Conservation (phyloP, 2,888 invertebrate genomes). For the Deroplatys truncata region DNA sequence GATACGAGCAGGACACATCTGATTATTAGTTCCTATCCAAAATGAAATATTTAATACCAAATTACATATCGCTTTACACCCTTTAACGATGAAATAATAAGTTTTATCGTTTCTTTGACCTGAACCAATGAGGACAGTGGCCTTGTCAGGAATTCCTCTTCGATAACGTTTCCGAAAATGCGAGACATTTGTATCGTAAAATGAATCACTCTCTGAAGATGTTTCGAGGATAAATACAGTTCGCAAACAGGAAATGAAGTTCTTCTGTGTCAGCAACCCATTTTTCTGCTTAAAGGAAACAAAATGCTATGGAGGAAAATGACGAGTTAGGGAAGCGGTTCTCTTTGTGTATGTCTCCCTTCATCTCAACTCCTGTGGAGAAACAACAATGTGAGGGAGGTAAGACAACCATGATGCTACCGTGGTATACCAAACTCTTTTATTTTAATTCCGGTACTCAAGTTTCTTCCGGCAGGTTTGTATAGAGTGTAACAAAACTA, state of each 20-base stretch:
- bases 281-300: neutral
- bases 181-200: neutral
- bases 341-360: neutral
- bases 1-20: no score
- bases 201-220: neutral
- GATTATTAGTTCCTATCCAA: no score
- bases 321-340: neutral
- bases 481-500: no score
- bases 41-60: no score
- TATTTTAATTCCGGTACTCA: neutral
- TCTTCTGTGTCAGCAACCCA: neutral
- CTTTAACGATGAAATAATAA: no score
- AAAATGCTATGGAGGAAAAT: neutral
- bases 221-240: neutral
- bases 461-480: neutral
- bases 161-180: neutral
- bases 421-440: neutral
- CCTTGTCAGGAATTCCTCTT: neutral
- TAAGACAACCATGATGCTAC: neutral
- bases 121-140: no score
- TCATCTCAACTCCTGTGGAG: neutral
- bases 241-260: neutral
- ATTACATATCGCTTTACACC: no score
- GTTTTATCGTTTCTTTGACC: no score
- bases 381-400: neutral